Conservation (phyloP, 2,888 invertebrate genomes). For the Julus scandinavius region DNA sequence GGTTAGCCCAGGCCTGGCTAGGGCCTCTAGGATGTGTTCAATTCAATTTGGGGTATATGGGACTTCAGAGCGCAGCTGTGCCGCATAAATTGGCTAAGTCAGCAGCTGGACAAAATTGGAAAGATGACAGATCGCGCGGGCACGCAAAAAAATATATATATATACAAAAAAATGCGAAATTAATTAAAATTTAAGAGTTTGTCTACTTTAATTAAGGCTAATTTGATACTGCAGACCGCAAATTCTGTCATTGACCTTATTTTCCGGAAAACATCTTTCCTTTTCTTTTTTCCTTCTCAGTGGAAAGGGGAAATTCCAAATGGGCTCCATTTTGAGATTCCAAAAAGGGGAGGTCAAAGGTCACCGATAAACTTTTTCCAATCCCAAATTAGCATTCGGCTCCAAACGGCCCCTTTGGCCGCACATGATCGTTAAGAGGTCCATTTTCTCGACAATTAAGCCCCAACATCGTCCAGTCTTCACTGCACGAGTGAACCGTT, state of each 20-base stretch:
- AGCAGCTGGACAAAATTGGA: background rate
- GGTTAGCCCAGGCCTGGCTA: no score
- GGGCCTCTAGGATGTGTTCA: background rate
- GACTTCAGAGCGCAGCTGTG: background rate
- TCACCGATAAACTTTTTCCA: background rate
- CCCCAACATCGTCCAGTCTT: background rate
- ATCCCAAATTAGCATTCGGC: background rate
- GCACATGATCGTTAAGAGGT: background rate
- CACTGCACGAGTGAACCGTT: background rate
- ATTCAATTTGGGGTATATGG: background rate
- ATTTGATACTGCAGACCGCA: background rate
- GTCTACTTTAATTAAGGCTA: constrained; percentile 7
- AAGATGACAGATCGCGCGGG: background rate
- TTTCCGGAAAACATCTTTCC: constrained; percentile 5
- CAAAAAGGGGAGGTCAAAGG: background rate
- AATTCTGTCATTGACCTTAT: constrained; percentile 15
- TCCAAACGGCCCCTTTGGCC: background rate
- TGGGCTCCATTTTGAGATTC: background rate
- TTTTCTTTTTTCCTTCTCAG: no score
- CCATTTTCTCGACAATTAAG: background rate
- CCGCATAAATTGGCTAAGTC: background rate
- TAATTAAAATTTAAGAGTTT: constrained; percentile 33
- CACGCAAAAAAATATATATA: background rate
- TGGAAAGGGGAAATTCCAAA: background rate
- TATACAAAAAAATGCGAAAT: background rate